Evolutionary conservation across 2,888 invertebrate species (phyloP), one percentile per base, ranked within the genome.

Genomic region (Phlogophora meticulosa): DNA sequence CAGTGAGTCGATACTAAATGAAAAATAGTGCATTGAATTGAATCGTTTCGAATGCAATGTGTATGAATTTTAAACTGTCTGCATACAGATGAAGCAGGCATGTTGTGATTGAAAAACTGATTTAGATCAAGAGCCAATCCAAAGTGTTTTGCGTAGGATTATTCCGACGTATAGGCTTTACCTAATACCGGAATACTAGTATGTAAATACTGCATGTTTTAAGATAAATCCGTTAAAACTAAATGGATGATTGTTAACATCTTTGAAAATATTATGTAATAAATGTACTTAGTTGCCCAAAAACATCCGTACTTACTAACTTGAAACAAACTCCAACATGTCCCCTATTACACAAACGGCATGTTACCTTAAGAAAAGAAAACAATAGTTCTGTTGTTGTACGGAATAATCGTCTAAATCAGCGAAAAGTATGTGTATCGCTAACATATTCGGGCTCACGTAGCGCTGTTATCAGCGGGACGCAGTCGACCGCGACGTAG

Each of bases 371-470:
- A 43, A 55, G 68, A 66, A 64, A 60, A 61, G 28, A 38, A 1
- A 46, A 59, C 46, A 73, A 48, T 68, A 70, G 63, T n/a, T n/a
- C n/a, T n/a, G n/a, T 71, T 76, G 36, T 56, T 58, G 57, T 48
- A 40, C 57, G 73, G 78, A 82, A 83, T 84, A 86, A 85, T 78
- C 66, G 68, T 68, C 71, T 80, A 78, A 84, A 85, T 87, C 85
- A 87, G 87, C 87, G 83, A 85, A 90, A 91, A 90, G 87, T 89
- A 87, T 89, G 81, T 84, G 84, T 84, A 85, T 88, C 82, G 85
- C 85, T 93, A 93, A 93, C 92, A 85, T 92, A 94, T 94, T 93
- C 93, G 76, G 61, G 71, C 87, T 82, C 94, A 94, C 94, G 94
- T 84, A 68, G 83, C 75, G 74, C 62, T 64, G 87, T 91, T 94